Base-by-base conservation (phyloP, 2,888 invertebrate species). In the Anagyrus pseudococci region DNA sequence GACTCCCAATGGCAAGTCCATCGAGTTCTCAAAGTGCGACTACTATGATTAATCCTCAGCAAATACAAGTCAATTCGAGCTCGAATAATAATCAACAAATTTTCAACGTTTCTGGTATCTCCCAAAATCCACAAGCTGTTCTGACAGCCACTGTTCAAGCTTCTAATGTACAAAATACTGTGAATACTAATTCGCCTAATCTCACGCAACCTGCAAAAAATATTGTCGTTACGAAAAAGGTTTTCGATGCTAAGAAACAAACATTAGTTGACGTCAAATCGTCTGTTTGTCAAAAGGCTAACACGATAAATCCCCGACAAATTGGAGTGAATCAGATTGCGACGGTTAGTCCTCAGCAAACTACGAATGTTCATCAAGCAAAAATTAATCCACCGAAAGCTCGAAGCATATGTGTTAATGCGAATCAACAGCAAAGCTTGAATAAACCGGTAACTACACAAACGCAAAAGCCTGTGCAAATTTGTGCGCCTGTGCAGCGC, bases 21-120 rank as follows among this genome's bases (percentile, higher is more conserved):
- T 64, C 68, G 20, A 68, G 64, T 53, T 67, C 69, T 7, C 75
- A 74, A 68, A 73, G 66, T 54, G 64, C 71, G 17, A 71, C 72
- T 50, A 68, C 73, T 54, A 63, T 70, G 22, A 69, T 73, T 54
- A 76, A 73, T 69, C 71, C 76, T n/a, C 78, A 78, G 43, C 74
- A 74, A 61, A 67, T 73, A 19, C 77, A 77, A 58, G 64, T 73
- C 19, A 68, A 62, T 48, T 64, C 67, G 7, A 63, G n/a, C 43
- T 33, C 60, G 19, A 59, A 29, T 8, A 66, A 62, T 71, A 67
- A 61, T 59, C 75, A 48, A 74, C 72, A 65, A 33, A 37, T 13
- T 8, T 71, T 58, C 70, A 70, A 67, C 71, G 70, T 65, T 67
- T 68, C 26, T 70, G 69, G 50, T 70, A 70, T 62, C 62, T 60